Evolutionary conservation across 2,888 invertebrate species (phyloP).

Genomic region (Melieria picta): DNA sequence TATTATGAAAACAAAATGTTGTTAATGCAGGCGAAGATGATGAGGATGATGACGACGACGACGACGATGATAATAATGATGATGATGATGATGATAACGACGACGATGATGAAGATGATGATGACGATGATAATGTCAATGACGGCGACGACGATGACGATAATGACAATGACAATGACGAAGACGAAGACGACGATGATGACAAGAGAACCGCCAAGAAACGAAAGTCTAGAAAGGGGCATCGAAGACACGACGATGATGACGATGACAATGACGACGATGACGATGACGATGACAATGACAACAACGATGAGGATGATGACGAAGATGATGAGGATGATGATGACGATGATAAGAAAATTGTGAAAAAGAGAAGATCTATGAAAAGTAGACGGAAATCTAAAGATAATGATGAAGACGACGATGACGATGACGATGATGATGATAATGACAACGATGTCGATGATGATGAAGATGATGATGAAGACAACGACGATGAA

Average conservation of each 20-base stretch:
- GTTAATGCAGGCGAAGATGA: constrained; percentile 51
- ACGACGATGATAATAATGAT: constrained; percentile 64
- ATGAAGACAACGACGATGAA: constrained; percentile 51
- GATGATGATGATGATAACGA: constrained; percentile 59
- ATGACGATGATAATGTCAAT: constrained; percentile 66
- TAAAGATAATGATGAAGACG: constrained; percentile 59
- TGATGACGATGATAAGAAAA: constrained; percentile 39
- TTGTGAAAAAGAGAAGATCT: constrained; percentile 1
- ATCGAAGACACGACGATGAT: constrained; percentile 50
- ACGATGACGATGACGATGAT: constrained; percentile 43
- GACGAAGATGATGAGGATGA: constrained; percentile 67
- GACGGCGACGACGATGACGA: constrained; percentile 62
- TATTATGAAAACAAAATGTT: constrained; percentile 35
- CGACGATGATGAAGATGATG: constrained; percentile 48
- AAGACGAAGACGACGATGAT: constrained; percentile 50
- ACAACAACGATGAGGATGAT: constrained; percentile 64
- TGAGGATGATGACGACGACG: constrained; percentile 64
- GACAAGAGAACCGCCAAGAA: constrained; percentile 50
- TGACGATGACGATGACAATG: constrained; percentile 33
- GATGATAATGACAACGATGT: constrained; percentile 59
- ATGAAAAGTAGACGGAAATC: neutral
- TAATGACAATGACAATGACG: constrained; percentile 46
- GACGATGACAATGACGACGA: constrained; percentile 45
- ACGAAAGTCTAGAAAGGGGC: constrained; percentile 13
- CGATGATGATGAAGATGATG: constrained; percentile 60